Percentiles rank a stretch among this genome's conserved stretches.
phyloP scores from a whole-genome alignment of 2,888 invertebrate species.

The Drosophila peninsularis region DNA sequence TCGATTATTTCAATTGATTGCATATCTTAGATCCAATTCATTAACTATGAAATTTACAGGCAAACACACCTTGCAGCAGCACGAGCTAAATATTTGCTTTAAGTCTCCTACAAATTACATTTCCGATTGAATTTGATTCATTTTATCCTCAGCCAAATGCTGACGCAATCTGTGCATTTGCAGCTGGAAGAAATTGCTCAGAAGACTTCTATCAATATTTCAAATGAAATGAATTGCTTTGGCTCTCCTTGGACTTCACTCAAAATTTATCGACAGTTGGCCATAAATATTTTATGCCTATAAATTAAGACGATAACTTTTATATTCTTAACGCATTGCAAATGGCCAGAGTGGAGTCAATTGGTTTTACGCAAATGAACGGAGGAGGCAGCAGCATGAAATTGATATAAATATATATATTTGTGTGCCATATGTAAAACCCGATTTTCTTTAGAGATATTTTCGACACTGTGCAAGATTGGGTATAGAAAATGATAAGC shows the following conservation, averaged over 20 bases:
- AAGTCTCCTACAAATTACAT: conserved; percentile 15
- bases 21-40: conserved; percentile 12
- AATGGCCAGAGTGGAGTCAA: not conserved
- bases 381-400: not conserved
- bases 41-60: conserved; percentile 19
- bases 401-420: not conserved
- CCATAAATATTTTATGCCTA: not conserved
- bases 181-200: not conserved
- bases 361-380: conserved; percentile 1
- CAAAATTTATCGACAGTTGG: not conserved
- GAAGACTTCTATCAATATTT: conserved; percentile 13
- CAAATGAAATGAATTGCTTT: not conserved
- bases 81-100: conserved; percentile 26
- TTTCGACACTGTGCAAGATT: too few relatives aligned
- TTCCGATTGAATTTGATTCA: conserved; percentile 33
- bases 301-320: conserved; percentile 4
- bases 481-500: not conserved
- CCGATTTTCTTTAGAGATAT: too few relatives aligned
- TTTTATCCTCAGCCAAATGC: conserved; percentile 17
- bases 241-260: not conserved
- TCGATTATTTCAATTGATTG: conserved; percentile 11
- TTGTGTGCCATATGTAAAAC: not conserved
- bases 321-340: conserved; percentile 3
- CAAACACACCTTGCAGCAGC: conserved; percentile 2
- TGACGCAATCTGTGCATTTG: conserved; percentile 1